Conservation (phyloP, 2,113 vertebrate species). For the Zosterops pallidus region DNA sequence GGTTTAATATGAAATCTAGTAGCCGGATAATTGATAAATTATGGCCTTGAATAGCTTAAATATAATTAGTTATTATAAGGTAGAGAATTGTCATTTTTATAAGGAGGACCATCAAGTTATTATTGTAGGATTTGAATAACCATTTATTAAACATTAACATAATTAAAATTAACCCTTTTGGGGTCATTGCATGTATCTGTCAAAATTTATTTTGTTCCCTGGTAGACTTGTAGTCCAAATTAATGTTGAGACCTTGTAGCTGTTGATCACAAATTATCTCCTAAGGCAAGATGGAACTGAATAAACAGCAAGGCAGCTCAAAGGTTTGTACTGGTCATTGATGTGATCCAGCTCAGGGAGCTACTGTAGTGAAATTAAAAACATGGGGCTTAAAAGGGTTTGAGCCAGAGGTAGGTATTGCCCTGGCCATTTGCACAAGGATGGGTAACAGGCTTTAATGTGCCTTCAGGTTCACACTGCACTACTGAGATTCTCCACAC, state of each 20-base stretch:
- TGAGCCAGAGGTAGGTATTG: background rate
- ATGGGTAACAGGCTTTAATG: background rate
- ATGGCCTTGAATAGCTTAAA: background rate
- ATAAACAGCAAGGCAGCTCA: background rate
- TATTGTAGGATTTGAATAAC: background rate
- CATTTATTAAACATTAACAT: background rate
- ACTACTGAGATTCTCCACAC: background rate
- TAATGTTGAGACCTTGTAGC: background rate
- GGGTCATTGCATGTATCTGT: background rate
- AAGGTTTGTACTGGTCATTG: background rate
- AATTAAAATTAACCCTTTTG: background rate
- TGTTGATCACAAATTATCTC: background rate
- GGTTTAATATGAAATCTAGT: background rate
- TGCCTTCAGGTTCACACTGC: background rate
- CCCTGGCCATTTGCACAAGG: background rate
- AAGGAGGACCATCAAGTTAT: background rate
- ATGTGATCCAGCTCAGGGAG: background rate
- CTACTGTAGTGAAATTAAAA: background rate
- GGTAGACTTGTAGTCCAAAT: background rate
- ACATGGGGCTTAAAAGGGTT: background rate
- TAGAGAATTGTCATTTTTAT: background rate
- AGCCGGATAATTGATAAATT: background rate
- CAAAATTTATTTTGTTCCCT: background rate
- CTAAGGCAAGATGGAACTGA: background rate
- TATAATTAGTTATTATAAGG: background rate